Evolutionary conservation across 2,113 vertebrate species (phyloP).

Genomic region (Thinocorus orbignyianus): DNA sequence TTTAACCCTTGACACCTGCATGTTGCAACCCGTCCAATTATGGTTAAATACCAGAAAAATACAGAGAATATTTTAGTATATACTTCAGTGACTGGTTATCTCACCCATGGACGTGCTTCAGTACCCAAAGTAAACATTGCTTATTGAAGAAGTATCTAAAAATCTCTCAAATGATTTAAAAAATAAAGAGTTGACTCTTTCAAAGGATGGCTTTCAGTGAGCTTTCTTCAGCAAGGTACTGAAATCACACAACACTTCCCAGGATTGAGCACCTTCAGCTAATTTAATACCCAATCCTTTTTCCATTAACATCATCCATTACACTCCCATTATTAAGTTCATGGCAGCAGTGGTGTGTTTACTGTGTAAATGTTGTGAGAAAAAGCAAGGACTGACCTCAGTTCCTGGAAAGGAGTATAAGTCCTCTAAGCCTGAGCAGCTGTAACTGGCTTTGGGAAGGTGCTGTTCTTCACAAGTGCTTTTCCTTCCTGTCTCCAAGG

Average conservation of each 20-base stretch:
- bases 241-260: neutral
- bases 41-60: neutral
- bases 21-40: neutral
- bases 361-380: neutral
- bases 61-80: neutral
- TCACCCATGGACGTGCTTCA: neutral
- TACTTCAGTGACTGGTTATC: neutral
- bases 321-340: neutral
- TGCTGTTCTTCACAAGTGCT: neutral
- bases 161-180: neutral
- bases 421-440: neutral
- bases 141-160: neutral
- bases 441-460: neutral
- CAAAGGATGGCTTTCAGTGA: neutral
- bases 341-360: neutral
- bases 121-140: neutral
- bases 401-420: neutral
- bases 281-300: neutral
- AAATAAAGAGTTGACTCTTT: neutral
- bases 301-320: neutral
- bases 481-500: constrained; percentile 73
- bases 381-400: neutral
- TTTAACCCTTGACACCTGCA: neutral
- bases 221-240: neutral
- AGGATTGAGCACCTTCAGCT: neutral